Evolutionary conservation across 2,888 invertebrate species (phyloP).

Genomic region (Camptogramma bilineatum): DNA sequence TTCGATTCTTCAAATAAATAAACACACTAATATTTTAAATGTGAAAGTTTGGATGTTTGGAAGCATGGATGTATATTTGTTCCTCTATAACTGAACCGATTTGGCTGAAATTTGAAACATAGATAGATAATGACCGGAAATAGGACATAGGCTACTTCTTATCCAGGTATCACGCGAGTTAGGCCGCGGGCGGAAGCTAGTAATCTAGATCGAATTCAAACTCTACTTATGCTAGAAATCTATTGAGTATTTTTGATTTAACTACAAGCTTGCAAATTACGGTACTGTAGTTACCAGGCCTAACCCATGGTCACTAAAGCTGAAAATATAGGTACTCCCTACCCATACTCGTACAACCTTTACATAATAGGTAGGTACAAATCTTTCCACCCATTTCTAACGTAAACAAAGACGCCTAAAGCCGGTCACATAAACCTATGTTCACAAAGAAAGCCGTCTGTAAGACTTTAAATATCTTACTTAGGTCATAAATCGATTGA

Average conservation of each 20-base stretch:
- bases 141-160: no score
- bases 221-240: no score
- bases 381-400: constrained; percentile 33
- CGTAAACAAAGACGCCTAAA: constrained; percentile 43
- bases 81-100: no score
- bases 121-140: no score
- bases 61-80: no score
- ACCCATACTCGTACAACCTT: not conserved
- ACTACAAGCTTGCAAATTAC: not conserved
- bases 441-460: constrained; percentile 10
- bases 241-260: not conserved
- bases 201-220: no score
- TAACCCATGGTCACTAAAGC: constrained; percentile 5
- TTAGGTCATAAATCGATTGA: not conserved
- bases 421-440: constrained; percentile 55
- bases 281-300: not conserved
- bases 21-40: no score
- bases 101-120: no score
- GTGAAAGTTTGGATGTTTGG: no score
- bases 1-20: no score
- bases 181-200: no score
- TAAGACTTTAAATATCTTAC: not conserved
- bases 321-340: not conserved
- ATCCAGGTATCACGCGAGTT: no score
- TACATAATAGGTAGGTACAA: constrained; percentile 20